These are phyloP conservation scores for Delichon dasypus DNA, from an alignment of 2,797 vertebrate species.

Conservation along the genomic window DNA sequence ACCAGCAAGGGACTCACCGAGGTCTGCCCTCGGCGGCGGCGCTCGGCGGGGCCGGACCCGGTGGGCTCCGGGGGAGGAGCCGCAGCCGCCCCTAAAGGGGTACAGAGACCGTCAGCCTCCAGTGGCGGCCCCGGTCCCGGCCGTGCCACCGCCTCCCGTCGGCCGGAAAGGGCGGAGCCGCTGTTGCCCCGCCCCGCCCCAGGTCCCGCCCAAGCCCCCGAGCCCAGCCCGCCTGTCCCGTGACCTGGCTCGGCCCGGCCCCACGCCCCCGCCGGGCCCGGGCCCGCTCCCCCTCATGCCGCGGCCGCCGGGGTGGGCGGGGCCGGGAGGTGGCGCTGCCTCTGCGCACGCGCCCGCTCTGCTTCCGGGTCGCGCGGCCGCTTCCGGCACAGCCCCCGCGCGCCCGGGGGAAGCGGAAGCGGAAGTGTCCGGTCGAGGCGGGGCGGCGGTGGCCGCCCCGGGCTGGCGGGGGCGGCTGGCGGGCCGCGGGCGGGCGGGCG, in stretches of 20 bases:
- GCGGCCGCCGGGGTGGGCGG: background rate
- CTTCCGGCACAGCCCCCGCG: background rate
- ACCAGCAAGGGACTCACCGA: background rate
- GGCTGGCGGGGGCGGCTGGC: conserved; percentile 23
- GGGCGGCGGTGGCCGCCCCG: conserved; percentile 8
- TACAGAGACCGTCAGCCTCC: background rate
- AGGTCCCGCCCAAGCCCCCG: background rate
- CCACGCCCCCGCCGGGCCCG: background rate
- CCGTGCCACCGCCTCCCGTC: background rate
- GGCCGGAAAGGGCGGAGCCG: background rate
- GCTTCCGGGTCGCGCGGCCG: background rate
- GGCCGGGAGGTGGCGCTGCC: background rate
- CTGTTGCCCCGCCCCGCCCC: background rate
- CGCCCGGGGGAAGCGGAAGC: background rate
- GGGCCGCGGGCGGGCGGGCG: background rate
- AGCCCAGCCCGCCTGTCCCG: background rate
- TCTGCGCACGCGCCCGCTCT: background rate
- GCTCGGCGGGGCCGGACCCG: background rate
- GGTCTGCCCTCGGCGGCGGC: background rate
- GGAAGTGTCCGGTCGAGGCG: background rate
- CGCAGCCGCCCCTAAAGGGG: too few relatives aligned
- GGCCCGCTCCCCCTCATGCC: background rate
- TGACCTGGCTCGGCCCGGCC: background rate
- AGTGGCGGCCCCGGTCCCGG: too few relatives aligned
- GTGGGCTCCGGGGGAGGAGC: background rate